Evolutionary conservation across 2,113 vertebrate genomes (phyloP).

Genomic region (Dipodomys merriami): DNA sequence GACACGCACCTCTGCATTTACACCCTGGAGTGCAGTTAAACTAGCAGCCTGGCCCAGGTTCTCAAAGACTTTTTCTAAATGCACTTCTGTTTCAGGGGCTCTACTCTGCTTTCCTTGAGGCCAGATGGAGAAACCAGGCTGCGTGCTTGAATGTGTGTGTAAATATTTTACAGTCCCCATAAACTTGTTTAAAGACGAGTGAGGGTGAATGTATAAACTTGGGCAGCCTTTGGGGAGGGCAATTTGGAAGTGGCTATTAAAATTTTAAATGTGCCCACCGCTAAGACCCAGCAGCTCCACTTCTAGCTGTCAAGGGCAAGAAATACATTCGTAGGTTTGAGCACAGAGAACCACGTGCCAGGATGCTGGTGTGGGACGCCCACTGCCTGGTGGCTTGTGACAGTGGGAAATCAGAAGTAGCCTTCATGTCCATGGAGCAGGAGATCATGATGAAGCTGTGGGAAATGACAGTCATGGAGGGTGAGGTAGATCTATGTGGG

Average conservation of each 20-base stretch:
- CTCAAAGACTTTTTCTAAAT: slow-evolving; percentile 51
- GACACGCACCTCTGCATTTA: neutral
- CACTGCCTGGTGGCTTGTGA: rapidly evolving
- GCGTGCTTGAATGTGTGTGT: slow-evolving; percentile 68
- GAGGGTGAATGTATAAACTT: slow-evolving; percentile 61
- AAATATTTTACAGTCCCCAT: slow-evolving; percentile 79
- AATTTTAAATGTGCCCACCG: slow-evolving; percentile 70
- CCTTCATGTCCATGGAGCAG: rapidly evolving
- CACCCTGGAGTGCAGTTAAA: neutral
- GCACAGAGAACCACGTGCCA: neutral
- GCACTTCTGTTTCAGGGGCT: slow-evolving; percentile 46
- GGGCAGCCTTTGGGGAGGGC: slow-evolving; percentile 73
- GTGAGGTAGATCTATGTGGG: neutral
- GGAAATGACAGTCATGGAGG: neutral
- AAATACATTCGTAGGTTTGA: rapidly evolving
- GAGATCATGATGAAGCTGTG: rapidly evolving
- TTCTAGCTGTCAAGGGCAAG: neutral
- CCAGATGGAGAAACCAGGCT: slow-evolving; percentile 65
- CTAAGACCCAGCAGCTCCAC: slow-evolving; percentile 36
- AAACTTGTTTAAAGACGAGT: slow-evolving; percentile 78
- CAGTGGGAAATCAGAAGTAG: neutral
- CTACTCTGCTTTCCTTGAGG: neutral
- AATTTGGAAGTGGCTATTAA: slow-evolving; percentile 78
- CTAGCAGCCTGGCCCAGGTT: neutral
- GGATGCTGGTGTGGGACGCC: rapidly evolving